Evolutionary conservation across 2,113 vertebrate species (phyloP).

Genomic region (Anseranas semipalmata): DNA sequence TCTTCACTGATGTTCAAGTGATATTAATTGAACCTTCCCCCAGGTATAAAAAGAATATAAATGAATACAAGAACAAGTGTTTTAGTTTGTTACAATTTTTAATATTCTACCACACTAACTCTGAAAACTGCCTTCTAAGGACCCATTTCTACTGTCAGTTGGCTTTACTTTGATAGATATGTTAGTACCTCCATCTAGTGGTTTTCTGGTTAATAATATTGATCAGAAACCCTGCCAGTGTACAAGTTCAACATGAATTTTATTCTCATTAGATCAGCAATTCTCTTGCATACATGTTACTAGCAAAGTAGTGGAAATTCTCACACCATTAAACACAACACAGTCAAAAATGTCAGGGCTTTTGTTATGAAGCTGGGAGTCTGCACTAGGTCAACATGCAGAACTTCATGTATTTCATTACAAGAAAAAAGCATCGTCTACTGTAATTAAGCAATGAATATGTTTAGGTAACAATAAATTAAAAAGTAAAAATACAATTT

Average conservation of each 20-base stretch:
- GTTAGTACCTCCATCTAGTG: conserved; percentile 75
- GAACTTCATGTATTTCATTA: neutral
- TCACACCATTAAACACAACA: neutral
- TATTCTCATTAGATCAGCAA: neutral
- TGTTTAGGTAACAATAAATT: neutral
- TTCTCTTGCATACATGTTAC: neutral
- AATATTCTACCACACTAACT: neutral
- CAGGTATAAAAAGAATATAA: neutral
- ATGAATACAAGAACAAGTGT: neutral
- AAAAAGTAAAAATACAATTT: neutral
- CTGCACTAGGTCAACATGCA: neutral
- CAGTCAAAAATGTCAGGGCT: neutral
- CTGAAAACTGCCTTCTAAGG: neutral
- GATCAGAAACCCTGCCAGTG: neutral
- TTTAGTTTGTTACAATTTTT: neutral
- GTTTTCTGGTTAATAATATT: conserved; percentile 4
- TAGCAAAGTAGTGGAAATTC: neutral
- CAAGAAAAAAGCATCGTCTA: neutral
- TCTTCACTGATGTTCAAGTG: neutral
- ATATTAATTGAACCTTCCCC: neutral
- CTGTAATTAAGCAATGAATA: neutral
- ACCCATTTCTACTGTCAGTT: neutral
- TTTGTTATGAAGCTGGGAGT: fast-evolving
- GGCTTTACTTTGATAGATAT: neutral
- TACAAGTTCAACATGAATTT: neutral